phyloP scores from a whole-genome alignment of 2,888 invertebrate genomes.

The Pycnomerus fuliginosus region DNA sequence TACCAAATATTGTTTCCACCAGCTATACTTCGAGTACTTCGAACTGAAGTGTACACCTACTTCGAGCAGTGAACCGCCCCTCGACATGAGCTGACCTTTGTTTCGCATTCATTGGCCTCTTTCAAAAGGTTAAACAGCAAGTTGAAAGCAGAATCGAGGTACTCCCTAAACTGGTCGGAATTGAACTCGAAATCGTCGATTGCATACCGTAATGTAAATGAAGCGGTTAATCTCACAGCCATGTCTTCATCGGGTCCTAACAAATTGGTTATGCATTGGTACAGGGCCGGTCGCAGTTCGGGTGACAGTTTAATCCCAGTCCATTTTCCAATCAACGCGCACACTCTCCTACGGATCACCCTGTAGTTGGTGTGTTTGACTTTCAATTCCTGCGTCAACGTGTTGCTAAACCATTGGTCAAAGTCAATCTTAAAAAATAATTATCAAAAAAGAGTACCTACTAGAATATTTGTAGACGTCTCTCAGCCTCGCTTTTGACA shows the following conservation, averaged over 20 bases:
- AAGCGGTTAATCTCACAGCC: slow-evolving; percentile 84
- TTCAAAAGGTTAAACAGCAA: slow-evolving; percentile 81
- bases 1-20: too few relatives aligned
- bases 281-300: slow-evolving; percentile 77
- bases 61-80: too few relatives aligned
- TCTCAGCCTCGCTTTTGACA: too few relatives aligned
- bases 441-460: slow-evolving; percentile 2
- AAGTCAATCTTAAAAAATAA: slow-evolving; percentile 71
- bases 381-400: slow-evolving; percentile 78
- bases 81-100: slow-evolving; percentile 74
- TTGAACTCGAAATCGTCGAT: slow-evolving; percentile 94
- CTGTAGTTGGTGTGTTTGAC: slow-evolving; percentile 80
- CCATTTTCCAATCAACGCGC: slow-evolving; percentile 81
- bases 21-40: too few relatives aligned
- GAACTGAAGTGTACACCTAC: too few relatives aligned
- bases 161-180: slow-evolving; percentile 81
- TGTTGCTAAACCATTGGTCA: slow-evolving; percentile 86
- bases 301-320: slow-evolving; percentile 80
- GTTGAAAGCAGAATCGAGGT: slow-evolving; percentile 74
- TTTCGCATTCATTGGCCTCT: slow-evolving; percentile 88
- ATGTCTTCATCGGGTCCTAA: slow-evolving; percentile 78
- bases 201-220: slow-evolving; percentile 77
- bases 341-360: slow-evolving; percentile 80
- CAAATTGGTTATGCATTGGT: slow-evolving; percentile 74
- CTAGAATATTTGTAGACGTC: too few relatives aligned